Base-by-base conservation (phyloP, 53 echinoderm and acorn worm genomes). In the Echinarachnius parma region DNA sequence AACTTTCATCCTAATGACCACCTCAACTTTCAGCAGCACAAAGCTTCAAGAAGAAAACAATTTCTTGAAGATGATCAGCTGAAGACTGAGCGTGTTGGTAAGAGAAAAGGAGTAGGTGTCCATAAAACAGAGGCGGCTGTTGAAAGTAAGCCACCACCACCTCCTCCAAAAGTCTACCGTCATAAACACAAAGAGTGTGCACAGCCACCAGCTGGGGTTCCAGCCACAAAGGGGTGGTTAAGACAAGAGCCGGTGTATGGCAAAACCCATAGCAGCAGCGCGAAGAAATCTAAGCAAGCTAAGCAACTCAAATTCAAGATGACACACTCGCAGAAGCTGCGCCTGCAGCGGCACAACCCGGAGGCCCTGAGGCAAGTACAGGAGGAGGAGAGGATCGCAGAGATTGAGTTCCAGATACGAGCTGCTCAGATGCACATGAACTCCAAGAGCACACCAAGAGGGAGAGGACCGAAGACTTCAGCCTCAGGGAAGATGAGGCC, bases 341-440 rank as follows among this genome's bases (percentile, higher is more conserved):
- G 96, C 67, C 71, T 95, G 63, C 87, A 82, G 52, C 81, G 75
- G 61, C 91, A 95, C 65, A 95, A 95, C 59, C 96, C 96, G 2
- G 90, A 90, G 34, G 78, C 85, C 9, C 62, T 87, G 18, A 77
- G 79, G 62, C 61, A 53, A 9, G 18, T 94, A 37, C 81, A 94
- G 55, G 50, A 37, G 31, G 59, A 82, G 76, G 90, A 90, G 35
- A 9, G 59, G 19, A 53, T 39, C 28, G 75, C 77, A 33, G 65
- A 83, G 66, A 67, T 76, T 15, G 26, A 78, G 34, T 72, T 72
- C 54, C 57, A 65, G 25, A 28, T 75, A 44, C 71, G 36, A 15
- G 44, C 66, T 23, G 68, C 59, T 25, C 46, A 68, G 60, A 59
- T 68, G 57, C 80, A 56, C 21, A 52, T 48, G 59, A 33, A 35